phyloP scores from a whole-genome alignment of 1,140 invertebrate genomes.

The Drosophila parvula region DNA sequence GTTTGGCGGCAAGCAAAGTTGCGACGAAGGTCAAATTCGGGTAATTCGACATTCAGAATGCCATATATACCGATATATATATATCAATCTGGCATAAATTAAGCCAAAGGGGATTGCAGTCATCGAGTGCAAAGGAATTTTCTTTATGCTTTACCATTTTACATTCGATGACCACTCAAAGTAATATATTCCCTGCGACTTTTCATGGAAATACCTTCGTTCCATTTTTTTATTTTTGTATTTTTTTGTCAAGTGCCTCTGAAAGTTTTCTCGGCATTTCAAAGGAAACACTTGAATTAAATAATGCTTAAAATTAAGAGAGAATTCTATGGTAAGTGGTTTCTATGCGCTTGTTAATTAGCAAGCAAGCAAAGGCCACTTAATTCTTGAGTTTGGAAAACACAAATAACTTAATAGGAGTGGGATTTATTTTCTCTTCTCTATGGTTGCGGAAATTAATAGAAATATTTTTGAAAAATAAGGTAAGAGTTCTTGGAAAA shows the following conservation, averaged over 20 bases:
- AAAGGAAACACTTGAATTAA: conserved; percentile 11
- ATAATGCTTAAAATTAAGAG: conserved; percentile 18
- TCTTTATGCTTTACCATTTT: conserved; percentile 5
- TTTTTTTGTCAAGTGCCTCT: neutral
- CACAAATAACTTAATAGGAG: neutral
- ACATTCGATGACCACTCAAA: conserved; percentile 22
- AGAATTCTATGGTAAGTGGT: neutral
- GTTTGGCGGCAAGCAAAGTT: conserved; percentile 23
- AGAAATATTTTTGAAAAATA: no score
- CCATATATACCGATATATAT: neutral
- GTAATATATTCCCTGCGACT: conserved; percentile 4
- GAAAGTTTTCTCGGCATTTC: conserved; percentile 1
- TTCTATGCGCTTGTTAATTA: conserved; percentile 6
- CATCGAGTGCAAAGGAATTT: neutral
- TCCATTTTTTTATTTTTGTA: neutral
- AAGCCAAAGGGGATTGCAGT: neutral
- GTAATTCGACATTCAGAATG: conserved; percentile 11
- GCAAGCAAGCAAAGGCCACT: neutral
- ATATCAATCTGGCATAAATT: conserved; percentile 18
- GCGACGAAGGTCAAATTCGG: conserved; percentile 24
- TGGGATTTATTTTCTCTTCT: neutral
- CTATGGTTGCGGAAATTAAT: no score
- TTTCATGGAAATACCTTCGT: neutral
- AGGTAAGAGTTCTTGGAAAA: neutral
- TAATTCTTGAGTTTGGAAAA: neutral